phyloP scores from a whole-genome alignment of 2,113 vertebrate genomes.

The Pollachius pollachius region DNA sequence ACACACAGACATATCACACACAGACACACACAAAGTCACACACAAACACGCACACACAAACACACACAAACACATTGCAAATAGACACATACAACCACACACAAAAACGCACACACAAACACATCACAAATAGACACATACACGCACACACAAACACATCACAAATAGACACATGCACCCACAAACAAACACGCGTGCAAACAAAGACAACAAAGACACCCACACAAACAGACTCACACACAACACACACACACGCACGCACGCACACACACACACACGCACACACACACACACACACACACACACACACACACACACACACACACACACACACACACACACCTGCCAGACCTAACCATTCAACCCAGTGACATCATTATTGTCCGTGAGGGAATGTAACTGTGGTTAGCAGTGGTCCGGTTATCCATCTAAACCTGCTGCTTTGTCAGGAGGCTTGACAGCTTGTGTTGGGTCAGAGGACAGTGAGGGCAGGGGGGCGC shows the following conservation, averaged over 20 bases:
- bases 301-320: background rate
- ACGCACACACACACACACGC: background rate
- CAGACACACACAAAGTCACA: no score
- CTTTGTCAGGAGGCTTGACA: background rate
- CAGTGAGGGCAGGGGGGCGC: background rate
- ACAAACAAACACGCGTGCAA: background rate
- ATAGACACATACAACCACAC: no score
- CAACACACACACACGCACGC: background rate
- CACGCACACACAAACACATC: background rate
- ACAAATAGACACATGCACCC: no score
- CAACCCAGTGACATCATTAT: background rate
- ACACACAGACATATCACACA: no score
- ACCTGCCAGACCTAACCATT: background rate
- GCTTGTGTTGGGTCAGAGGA: background rate
- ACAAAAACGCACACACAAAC: no score
- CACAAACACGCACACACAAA: no score
- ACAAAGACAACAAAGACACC: background rate
- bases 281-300: background rate
- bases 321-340: background rate
- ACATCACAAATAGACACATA: no score
- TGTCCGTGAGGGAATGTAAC: constrained; percentile 12
- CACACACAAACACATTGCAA: background rate
- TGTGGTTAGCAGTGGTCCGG: background rate
- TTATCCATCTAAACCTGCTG: background rate
- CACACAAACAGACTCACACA: constrained; percentile 3